These are phyloP conservation scores for Epinotia ramella DNA, from an alignment of 2,888 invertebrate species.

Conservation along the genomic window DNA sequence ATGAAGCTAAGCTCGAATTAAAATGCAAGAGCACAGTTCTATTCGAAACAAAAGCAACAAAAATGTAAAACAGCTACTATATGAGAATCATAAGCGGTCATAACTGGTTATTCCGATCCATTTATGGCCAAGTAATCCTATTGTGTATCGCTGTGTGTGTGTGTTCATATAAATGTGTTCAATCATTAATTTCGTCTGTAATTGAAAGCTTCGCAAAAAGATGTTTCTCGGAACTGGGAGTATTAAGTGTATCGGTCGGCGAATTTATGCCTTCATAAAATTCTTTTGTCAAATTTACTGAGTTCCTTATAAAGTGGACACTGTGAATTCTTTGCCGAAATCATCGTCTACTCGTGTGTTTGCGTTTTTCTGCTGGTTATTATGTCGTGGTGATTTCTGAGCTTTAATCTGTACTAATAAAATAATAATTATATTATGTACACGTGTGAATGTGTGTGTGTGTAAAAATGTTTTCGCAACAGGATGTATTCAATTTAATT, in stretches of 20 bases:
- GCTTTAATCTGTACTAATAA: constrained; percentile 40
- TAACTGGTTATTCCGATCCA: constrained; percentile 79
- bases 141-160: constrained; percentile 63
- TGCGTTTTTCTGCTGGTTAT: constrained; percentile 74
- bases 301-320: constrained; percentile 72
- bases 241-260: constrained; percentile 75
- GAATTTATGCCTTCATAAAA: constrained; percentile 83
- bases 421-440: constrained; percentile 47
- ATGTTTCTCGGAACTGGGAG: constrained; percentile 74
- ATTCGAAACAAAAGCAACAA: constrained; percentile 78
- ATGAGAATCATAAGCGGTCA: constrained; percentile 77
- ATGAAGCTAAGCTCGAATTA: constrained; percentile 71
- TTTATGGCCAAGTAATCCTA: constrained; percentile 82
- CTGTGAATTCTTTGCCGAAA: constrained; percentile 78
- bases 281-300: constrained; percentile 84
- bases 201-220: constrained; percentile 81
- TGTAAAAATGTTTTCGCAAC: not conserved
- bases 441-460: too few species aligned
- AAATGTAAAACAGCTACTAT: constrained; percentile 74
- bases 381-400: constrained; percentile 59
- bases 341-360: constrained; percentile 64
- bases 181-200: constrained; percentile 83
- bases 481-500: not conserved
- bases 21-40: constrained; percentile 79
- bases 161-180: constrained; percentile 75